Evolutionary conservation across 2,113 vertebrate genomes (phyloP).

Genomic region (Salvelinus alpinus): DNA sequence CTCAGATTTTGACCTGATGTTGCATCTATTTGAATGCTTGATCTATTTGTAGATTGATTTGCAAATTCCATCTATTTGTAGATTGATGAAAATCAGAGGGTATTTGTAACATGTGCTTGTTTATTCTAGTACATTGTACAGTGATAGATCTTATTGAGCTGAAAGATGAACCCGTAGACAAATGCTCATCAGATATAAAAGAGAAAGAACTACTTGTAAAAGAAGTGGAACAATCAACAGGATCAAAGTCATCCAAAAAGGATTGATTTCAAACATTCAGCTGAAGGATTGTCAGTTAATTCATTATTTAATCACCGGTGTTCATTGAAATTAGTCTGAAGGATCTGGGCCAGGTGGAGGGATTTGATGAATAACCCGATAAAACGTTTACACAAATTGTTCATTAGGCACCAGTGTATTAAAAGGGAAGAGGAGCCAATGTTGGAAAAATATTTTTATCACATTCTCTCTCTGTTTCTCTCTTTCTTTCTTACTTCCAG

Average conservation of each 20-base stretch:
- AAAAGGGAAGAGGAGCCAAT: slow-evolving; percentile 25
- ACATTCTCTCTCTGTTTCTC: slow-evolving; percentile 1
- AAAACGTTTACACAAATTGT: slow-evolving; percentile 48
- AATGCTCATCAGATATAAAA: background rate
- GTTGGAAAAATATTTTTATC: no score
- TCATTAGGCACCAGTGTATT: slow-evolving; percentile 33
- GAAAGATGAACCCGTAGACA: background rate
- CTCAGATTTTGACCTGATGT: background rate
- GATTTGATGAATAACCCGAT: slow-evolving; percentile 50
- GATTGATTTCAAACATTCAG: slow-evolving; percentile 6
- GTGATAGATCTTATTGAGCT: background rate
- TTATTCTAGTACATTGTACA: background rate
- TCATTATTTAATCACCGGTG: slow-evolving; percentile 14
- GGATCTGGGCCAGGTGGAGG: slow-evolving; percentile 29
- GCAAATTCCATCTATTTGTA: background rate
- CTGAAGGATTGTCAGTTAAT: background rate
- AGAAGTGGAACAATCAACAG: background rate
- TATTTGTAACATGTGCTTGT: background rate
- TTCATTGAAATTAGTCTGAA: slow-evolving; percentile 41
- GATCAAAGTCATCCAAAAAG: background rate
- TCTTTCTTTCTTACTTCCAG: background rate
- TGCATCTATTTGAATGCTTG: background rate
- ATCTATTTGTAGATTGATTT: background rate
- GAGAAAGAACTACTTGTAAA: slow-evolving; percentile 5
- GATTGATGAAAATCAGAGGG: background rate